Percentiles rank a stretch among this genome's conserved stretches.
Evolutionary conservation across 2,797 vertebrate genomes (phyloP).

Genomic region (Acomys russatus): DNA sequence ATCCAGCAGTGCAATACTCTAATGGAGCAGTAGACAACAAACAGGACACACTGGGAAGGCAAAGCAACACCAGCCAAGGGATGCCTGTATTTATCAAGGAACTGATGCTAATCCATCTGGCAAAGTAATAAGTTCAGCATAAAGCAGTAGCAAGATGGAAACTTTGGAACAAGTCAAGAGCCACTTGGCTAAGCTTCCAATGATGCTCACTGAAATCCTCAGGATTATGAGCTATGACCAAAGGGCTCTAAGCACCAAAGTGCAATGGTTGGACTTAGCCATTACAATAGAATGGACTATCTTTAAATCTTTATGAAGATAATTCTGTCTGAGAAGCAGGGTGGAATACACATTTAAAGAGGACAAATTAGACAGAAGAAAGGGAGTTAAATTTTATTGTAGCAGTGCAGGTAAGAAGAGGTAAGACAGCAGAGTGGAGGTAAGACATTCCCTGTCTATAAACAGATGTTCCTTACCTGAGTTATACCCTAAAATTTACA

Average conservation of each 20-base stretch:
- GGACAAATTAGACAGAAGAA: not conserved
- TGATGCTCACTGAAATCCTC: not conserved
- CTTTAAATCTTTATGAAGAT: not conserved
- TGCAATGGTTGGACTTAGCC: not conserved
- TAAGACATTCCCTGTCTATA: slow-evolving; percentile 45
- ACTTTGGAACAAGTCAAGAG: not conserved
- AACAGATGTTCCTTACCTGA: slow-evolving; percentile 49
- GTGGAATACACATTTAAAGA: not conserved
- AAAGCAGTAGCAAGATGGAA: not conserved
- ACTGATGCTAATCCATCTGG: not conserved
- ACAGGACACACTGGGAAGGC: not conserved
- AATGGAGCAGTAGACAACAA: not conserved
- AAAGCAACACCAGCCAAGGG: not conserved
- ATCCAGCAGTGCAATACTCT: not conserved
- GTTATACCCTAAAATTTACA: slow-evolving; percentile 72
- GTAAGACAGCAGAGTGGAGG: not conserved
- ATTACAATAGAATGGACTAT: not conserved
- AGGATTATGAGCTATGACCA: not conserved
- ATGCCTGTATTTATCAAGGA: not conserved
- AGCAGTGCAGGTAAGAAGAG: not conserved
- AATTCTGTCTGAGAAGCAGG: not conserved
- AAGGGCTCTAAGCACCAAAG: not conserved
- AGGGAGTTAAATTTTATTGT: not conserved
- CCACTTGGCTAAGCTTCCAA: not conserved
- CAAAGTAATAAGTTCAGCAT: not conserved